These are phyloP conservation scores for Belonocnema kinseyi DNA, from an alignment of 1,140 invertebrate species.

Conservation along the genomic window DNA sequence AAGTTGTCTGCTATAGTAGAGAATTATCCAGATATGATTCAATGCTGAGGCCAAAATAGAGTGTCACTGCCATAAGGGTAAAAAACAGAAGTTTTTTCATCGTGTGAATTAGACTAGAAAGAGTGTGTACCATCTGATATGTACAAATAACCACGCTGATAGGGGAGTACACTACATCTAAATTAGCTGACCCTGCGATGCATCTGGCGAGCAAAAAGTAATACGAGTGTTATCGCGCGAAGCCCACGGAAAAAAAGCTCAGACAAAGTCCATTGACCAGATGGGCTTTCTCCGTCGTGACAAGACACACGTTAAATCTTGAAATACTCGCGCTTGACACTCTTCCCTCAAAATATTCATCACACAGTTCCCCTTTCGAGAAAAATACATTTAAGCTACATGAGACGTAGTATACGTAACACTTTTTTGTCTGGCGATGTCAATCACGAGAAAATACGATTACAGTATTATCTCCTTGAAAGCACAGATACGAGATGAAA, in stretches of 20 bases:
- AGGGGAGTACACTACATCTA: slow-evolving; percentile 39
- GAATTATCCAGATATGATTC: neutral
- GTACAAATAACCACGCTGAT: slow-evolving; percentile 37
- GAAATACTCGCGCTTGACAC: neutral
- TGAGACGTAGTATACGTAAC: neutral
- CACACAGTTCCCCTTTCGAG: slow-evolving; percentile 11
- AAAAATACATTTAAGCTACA: slow-evolving; percentile 20
- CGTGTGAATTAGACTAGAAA: slow-evolving; percentile 38
- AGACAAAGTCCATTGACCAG: slow-evolving; percentile 66
- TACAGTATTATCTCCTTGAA: too few species aligned
- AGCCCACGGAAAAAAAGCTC: slow-evolving; percentile 47
- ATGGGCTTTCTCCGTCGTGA: slow-evolving; percentile 50
- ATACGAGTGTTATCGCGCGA: slow-evolving; percentile 48
- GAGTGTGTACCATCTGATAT: slow-evolving; percentile 38
- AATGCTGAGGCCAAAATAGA: neutral
- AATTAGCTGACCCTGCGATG: slow-evolving; percentile 55
- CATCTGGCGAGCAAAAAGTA: slow-evolving; percentile 58
- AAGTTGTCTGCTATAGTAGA: neutral
- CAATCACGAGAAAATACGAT: neutral
- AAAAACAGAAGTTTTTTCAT: slow-evolving; percentile 30
- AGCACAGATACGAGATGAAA: too few species aligned
- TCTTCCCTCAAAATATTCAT: slow-evolving; percentile 26
- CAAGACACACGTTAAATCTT: slow-evolving; percentile 24
- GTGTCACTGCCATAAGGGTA: neutral
- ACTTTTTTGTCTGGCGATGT: neutral